These are phyloP conservation scores for Pantelozetes paolii DNA, from an alignment of 2,888 invertebrate genomes.

Conservation along the genomic window DNA sequence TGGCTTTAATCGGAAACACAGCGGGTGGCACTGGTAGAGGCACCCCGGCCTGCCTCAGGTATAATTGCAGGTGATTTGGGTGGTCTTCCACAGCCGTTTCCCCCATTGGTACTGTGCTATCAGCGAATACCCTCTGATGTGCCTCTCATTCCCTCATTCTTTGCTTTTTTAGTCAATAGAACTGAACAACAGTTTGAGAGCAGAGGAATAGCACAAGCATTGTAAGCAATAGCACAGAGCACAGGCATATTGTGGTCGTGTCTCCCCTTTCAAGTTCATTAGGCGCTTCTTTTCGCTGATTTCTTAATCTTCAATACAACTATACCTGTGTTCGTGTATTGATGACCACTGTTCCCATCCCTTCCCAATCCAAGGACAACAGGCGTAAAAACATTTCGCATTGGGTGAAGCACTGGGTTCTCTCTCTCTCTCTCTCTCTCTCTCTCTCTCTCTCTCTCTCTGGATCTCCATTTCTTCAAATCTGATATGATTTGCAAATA, in stretches of 20 bases:
- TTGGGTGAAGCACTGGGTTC: conserved; percentile 26
- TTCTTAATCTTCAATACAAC: conserved; percentile 34
- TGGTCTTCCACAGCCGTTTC: conserved; percentile 15
- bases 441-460: too few species aligned
- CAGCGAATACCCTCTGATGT: conserved; percentile 9
- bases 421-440: not conserved
- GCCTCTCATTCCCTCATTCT: conserved; percentile 3
- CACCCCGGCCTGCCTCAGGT: conserved; percentile 37
- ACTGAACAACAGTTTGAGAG: not conserved
- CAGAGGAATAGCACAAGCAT: not conserved
- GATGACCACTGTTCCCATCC: conserved; percentile 31
- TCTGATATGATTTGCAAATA: too few species aligned
- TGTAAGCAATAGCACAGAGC: too few species aligned
- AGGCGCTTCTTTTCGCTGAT: conserved; percentile 35
- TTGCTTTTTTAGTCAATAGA: conserved; percentile 12
- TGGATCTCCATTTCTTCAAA: too few species aligned
- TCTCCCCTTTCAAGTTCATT: conserved; percentile 33
- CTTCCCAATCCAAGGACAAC: conserved; percentile 23
- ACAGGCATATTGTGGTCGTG: conserved; percentile 29
- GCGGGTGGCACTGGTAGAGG: conserved; percentile 36
- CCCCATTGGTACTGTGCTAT: conserved; percentile 23
- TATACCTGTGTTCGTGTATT: conserved; percentile 23
- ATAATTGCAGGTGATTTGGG: conserved; percentile 38
- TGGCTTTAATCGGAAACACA: conserved; percentile 39
- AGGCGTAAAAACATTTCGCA: conserved; percentile 35